Percentiles rank a stretch among this genome's conserved stretches.
These are phyloP conservation scores for Oryzaephilus surinamensis DNA, from an alignment of 1,140 invertebrate species.

Conservation along the genomic window DNA sequence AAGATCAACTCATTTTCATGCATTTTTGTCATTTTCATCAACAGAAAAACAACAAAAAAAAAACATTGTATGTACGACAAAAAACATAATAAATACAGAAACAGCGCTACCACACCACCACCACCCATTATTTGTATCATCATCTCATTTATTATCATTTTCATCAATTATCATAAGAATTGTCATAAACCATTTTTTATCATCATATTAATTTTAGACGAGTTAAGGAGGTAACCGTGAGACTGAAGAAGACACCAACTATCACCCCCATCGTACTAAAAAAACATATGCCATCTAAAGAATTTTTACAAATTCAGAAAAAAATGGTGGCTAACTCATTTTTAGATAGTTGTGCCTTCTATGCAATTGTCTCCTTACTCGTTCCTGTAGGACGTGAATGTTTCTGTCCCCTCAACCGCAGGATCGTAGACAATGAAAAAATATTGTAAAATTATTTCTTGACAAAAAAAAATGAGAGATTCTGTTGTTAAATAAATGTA, in stretches of 20 bases:
- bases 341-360: slow-evolving; percentile 9
- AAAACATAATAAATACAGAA: too few relatives aligned
- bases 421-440: slow-evolving; percentile 1
- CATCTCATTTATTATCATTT: neutral
- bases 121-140: slow-evolving; percentile 3
- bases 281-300: too few relatives aligned
- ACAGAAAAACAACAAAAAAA: too few relatives aligned
- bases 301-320: neutral
- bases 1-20: slow-evolving; percentile 9
- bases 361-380: slow-evolving; percentile 13
- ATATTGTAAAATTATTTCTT: too few relatives aligned
- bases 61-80: too few relatives aligned
- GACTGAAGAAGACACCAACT: slow-evolving; percentile 28
- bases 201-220: slow-evolving; percentile 16
- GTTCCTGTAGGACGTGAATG: slow-evolving; percentile 19
- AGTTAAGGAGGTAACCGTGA: slow-evolving; percentile 22
- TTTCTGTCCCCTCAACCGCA: slow-evolving; percentile 25
- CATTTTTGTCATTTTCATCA: slow-evolving; percentile 10
- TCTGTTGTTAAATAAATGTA: slow-evolving; percentile 5
- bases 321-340: neutral
- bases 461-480: too few relatives aligned
- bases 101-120: slow-evolving; percentile 16
- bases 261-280: slow-evolving; percentile 24
- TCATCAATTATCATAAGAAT: too few relatives aligned
- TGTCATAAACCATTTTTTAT: too few relatives aligned